Base-by-base conservation (phyloP, 2,797 vertebrate genomes). In the Hippoglossus hippoglossus region DNA sequence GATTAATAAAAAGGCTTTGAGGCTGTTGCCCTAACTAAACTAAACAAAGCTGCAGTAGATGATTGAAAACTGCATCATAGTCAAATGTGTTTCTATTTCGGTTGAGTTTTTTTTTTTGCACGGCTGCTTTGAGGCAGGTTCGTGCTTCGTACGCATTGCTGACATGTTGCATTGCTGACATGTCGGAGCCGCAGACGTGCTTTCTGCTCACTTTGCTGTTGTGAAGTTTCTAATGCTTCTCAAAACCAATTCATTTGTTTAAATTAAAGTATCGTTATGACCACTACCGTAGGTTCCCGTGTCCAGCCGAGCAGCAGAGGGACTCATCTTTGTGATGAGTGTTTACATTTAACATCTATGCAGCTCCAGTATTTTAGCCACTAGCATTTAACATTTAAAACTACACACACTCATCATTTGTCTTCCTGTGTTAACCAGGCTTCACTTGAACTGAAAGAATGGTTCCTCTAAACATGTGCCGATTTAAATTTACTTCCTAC, bases 101-200 rank as follows among this genome's bases (percentile, higher is more conserved):
- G 44, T 73, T 8, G 12, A 6, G n/a, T 18, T 26, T 50, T 12
- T 12, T 36, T 12, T 36, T 36, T 41, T 26, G 34, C 22, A 55
- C 51, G 66, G 58, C 55, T 62, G 71, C 47, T 63, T 1, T 36
- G 16, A 21, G 16, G 22, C 5, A 49, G 19, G 3, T 24, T 46
- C 0, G 13, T 52, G 49, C 58, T 67, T 72, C n/a, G n/a, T 44
- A 73, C 50, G 61, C 76, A 66, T 34, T 62, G 44, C 65, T 67
- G 65, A 55, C 24, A 36, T n/a, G 5, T 34, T 50, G 61, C 76
- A 66, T 34, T 62, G 44, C 65, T 67, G 65, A 55, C 24, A 36
- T n/a, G 5, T 34, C 31, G 13, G 22, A 62, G 50, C 66, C n/a
- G 0, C 70, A 74, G 69, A 63, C 21, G 44, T 0, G 7, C 34